These are phyloP conservation scores for Ibidorhyncha struthersii DNA, from an alignment of 2,113 vertebrate species.

Conservation along the genomic window DNA sequence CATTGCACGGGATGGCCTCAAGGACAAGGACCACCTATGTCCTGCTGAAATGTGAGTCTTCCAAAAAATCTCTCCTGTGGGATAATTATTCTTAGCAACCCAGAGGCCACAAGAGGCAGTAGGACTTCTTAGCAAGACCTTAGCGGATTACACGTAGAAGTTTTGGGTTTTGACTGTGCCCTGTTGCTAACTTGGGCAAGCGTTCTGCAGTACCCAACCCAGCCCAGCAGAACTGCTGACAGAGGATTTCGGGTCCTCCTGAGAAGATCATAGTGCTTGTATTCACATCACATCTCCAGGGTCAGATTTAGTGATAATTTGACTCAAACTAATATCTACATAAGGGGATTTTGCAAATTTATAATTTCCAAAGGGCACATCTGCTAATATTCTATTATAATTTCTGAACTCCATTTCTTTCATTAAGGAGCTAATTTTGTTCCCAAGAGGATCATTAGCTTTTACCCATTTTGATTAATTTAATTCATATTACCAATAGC, in stretches of 20 bases:
- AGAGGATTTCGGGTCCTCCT: neutral
- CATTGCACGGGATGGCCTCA: neutral
- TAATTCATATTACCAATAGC: slow-evolving; percentile 66
- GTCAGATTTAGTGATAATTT: slow-evolving; percentile 70
- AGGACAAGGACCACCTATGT: neutral
- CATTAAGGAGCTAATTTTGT: slow-evolving; percentile 75
- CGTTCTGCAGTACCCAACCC: neutral
- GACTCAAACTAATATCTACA: slow-evolving; percentile 64
- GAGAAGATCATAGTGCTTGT: neutral
- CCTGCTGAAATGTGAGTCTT: neutral
- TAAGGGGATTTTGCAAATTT: slow-evolving; percentile 72
- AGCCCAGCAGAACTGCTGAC: neutral
- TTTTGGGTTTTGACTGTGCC: neutral
- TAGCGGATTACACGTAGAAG: neutral
- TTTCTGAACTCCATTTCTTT: slow-evolving; percentile 74
- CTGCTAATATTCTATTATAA: slow-evolving; percentile 72
- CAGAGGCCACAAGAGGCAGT: neutral
- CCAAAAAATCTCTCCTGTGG: neutral
- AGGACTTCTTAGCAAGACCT: neutral
- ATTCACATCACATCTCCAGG: slow-evolving; percentile 45
- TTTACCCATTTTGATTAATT: slow-evolving; percentile 73
- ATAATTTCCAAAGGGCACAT: slow-evolving; percentile 75
- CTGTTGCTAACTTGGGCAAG: neutral
- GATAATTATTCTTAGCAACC: neutral
- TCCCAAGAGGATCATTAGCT: slow-evolving; percentile 73